A percentile compares a stretch with the other conserved stretches of the same genome.
These are phyloP conservation scores for Paramuricea clavata DNA, from an alignment of 92 coral and sea anemone species.

Conservation along the genomic window DNA sequence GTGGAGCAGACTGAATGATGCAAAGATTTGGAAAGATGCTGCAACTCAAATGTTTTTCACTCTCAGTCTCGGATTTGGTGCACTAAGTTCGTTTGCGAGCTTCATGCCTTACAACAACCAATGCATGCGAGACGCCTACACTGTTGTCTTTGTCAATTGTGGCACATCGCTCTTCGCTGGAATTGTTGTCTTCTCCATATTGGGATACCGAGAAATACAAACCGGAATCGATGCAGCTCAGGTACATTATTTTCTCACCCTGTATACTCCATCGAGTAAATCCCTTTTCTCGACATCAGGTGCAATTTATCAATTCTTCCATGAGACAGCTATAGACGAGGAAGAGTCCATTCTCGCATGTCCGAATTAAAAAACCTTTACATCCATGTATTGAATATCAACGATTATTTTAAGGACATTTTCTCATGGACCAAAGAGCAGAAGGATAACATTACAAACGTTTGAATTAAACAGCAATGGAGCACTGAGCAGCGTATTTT, in stretches of 20 bases:
- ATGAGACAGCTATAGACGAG: no score
- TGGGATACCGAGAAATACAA: slow-evolving; percentile 82
- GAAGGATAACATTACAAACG: no score
- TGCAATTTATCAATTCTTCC: no score
- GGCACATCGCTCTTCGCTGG: slow-evolving; percentile 96
- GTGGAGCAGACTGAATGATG: slow-evolving; percentile 76
- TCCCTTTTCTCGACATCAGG: no score
- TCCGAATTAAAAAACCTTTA: no score
- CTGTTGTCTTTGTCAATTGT: slow-evolving; percentile 91
- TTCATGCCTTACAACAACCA: slow-evolving; percentile 92
- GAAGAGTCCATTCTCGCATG: no score
- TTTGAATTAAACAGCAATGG: no score
- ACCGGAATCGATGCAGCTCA: slow-evolving; percentile 86
- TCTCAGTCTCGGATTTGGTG: slow-evolving; percentile 95
- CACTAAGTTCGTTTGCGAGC: slow-evolving; percentile 92
- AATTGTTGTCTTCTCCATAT: slow-evolving; percentile 95
- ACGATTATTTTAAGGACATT: no score
- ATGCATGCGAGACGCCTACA: slow-evolving; percentile 92
- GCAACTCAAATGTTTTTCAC: slow-evolving; percentile 98
- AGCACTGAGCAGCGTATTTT: no score
- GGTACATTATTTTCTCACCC: slow-evolving; percentile 52
- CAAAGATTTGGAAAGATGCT: slow-evolving; percentile 97
- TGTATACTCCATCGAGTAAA: no score
- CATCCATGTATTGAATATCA: no score
- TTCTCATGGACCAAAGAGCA: no score